A percentile compares a stretch with the other conserved stretches of the same genome.
Evolutionary conservation across 2,797 vertebrate species (phyloP).

Genomic region (Micrastur ruficollis): DNA sequence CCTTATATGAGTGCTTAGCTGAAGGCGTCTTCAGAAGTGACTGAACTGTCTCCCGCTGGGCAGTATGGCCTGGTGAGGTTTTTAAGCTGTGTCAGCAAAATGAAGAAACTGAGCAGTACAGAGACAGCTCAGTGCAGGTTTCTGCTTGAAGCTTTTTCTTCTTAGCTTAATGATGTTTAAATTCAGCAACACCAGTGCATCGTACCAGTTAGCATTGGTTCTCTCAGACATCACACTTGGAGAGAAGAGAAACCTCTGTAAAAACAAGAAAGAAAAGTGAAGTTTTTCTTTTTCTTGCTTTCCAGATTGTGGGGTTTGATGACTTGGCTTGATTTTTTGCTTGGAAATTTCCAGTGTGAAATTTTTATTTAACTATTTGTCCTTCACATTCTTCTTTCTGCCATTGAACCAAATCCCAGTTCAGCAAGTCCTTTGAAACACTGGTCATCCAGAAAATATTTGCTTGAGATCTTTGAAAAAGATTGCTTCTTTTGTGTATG

Average conservation of each 20-base stretch:
- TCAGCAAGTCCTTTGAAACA: background rate
- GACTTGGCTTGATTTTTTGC: background rate
- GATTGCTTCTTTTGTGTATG: background rate
- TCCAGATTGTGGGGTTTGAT: background rate
- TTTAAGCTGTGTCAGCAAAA: background rate
- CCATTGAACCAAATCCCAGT: background rate
- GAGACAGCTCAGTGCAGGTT: background rate
- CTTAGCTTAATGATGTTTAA: background rate
- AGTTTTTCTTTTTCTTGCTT: background rate
- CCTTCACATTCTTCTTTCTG: background rate
- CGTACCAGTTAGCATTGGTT: background rate
- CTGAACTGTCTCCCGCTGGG: background rate
- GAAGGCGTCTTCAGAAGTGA: background rate
- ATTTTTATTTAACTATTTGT: background rate
- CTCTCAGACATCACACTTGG: background rate
- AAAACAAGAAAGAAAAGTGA: background rate
- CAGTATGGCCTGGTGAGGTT: background rate
- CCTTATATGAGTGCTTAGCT: background rate
- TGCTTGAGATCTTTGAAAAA: background rate
- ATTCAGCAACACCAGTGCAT: accelerated
- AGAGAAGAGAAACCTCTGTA: background rate
- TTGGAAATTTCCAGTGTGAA: background rate
- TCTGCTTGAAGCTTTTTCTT: background rate
- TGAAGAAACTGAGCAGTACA: background rate
- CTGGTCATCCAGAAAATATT: background rate